A percentile compares a stretch with the other conserved stretches of the same genome.
Conservation (phyloP, 2,113 vertebrate species). For the Forbesichthys papilliferus region DNA sequence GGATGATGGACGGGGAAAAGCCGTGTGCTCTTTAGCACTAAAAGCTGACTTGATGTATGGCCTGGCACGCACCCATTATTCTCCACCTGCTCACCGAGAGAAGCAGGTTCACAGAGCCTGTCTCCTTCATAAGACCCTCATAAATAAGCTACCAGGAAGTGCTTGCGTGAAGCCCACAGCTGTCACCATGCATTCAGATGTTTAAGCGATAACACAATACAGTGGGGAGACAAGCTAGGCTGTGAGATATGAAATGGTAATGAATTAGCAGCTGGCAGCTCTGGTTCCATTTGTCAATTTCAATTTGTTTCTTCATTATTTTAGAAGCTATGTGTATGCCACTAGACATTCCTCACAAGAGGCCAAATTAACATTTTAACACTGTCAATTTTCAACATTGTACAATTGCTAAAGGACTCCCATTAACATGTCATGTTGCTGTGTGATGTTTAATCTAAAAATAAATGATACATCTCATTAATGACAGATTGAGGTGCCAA, state of each 20-base stretch:
- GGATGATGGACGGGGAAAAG: slow-evolving; percentile 34
- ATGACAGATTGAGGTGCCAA: no score
- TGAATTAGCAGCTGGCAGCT: no score
- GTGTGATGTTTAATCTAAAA: no score
- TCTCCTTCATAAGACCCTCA: slow-evolving; percentile 37
- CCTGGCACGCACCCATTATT: slow-evolving; percentile 54
- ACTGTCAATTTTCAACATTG: no score
- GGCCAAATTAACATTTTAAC: no score
- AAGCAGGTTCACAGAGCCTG: slow-evolving; percentile 33
- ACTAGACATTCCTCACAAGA: no score
- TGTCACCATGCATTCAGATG: slow-evolving; percentile 32
- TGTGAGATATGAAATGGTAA: slow-evolving; percentile 3
- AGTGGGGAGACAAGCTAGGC: slow-evolving; percentile 18
- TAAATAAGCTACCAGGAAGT: slow-evolving; percentile 51
- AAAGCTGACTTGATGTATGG: slow-evolving; percentile 66
- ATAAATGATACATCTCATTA: no score
- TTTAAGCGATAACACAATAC: slow-evolving; percentile 27
- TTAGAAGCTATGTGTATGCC: no score
- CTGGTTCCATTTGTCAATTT: no score
- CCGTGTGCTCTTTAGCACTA: slow-evolving; percentile 52
- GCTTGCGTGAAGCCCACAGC: slow-evolving; percentile 19
- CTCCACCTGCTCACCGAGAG: slow-evolving; percentile 43
- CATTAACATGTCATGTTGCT: no score
- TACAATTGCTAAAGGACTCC: no score
- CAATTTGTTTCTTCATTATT: no score